Evolutionary conservation across 2,888 invertebrate species (phyloP).

Genomic region (Bellardia bayeri): DNA sequence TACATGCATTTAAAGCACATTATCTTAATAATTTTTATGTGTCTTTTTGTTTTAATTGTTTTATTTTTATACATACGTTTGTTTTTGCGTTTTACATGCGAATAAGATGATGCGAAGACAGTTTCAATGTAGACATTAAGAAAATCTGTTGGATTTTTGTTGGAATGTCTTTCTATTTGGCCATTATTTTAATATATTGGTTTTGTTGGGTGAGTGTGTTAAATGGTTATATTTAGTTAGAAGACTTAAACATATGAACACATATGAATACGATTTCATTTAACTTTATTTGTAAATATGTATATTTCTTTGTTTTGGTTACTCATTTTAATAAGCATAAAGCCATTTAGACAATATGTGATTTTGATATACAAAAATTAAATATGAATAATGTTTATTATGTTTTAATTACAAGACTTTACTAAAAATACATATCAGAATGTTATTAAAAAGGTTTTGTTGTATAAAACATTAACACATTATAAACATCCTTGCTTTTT

Average conservation of each 20-base stretch:
- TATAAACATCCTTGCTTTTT: slow-evolving; percentile 60
- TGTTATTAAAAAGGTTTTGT: background rate
- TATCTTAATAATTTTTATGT: slow-evolving; percentile 68
- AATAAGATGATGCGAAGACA: slow-evolving; percentile 30
- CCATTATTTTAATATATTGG: slow-evolving; percentile 71
- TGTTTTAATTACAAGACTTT: slow-evolving; percentile 61
- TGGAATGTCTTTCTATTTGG: slow-evolving; percentile 39
- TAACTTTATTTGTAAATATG: background rate
- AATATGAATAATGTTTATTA: slow-evolving; percentile 68
- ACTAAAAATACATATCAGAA: background rate
- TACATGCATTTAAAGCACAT: slow-evolving; percentile 50
- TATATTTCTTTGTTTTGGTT: background rate
- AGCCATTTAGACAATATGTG: slow-evolving; percentile 71
- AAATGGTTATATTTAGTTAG: slow-evolving; percentile 23
- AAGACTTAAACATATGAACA: background rate
- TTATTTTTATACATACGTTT: slow-evolving; percentile 57
- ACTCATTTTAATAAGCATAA: slow-evolving; percentile 66
- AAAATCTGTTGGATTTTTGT: slow-evolving; percentile 79
- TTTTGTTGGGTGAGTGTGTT: slow-evolving; percentile 38
- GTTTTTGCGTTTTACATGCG: slow-evolving; percentile 32
- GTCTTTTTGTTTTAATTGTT: slow-evolving; percentile 72
- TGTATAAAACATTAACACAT: slow-evolving; percentile 60
- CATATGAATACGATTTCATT: slow-evolving; percentile 3
- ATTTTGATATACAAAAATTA: slow-evolving; percentile 55
- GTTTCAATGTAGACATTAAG: slow-evolving; percentile 81